phyloP scores from a whole-genome alignment of 2,113 vertebrate genomes.

The Opisthocomus hoazin region DNA sequence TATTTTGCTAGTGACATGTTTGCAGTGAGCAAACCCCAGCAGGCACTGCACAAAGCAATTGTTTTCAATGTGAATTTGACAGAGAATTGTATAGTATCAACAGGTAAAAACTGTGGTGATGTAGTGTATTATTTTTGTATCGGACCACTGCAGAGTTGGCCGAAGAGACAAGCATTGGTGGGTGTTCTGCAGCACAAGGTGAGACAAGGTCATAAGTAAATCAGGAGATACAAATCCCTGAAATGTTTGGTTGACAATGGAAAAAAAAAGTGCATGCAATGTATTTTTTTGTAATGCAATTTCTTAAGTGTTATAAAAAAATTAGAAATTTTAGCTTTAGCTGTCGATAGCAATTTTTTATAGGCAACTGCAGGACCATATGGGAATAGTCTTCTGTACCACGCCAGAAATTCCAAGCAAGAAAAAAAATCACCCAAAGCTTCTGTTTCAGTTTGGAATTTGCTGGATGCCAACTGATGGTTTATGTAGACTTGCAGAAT shows the following conservation, averaged over 20 bases:
- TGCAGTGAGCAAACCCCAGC: neutral
- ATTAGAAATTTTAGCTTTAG: neutral
- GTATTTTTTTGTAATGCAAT: neutral
- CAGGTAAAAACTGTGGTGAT: neutral
- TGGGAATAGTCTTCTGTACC: neutral
- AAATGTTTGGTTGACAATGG: neutral
- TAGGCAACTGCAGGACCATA: neutral
- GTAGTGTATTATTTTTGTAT: neutral
- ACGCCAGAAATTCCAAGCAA: neutral
- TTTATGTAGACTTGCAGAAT: neutral
- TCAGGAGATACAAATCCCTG: neutral
- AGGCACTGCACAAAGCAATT: neutral
- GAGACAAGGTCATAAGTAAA: neutral
- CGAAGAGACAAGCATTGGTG: neutral
- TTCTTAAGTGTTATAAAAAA: neutral
- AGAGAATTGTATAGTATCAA: neutral
- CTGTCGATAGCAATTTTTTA: neutral
- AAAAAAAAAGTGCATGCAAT: neutral
- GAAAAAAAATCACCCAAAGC: neutral
- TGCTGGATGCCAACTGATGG: neutral
- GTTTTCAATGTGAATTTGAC: neutral
- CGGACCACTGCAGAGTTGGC: neutral
- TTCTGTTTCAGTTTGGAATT: neutral
- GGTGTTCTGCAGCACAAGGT: neutral
- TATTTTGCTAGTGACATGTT: neutral